A percentile compares a stretch with the other conserved stretches of the same genome.
phyloP scores from a whole-genome alignment of 2,888 invertebrate genomes.

The Volucella inflata region DNA sequence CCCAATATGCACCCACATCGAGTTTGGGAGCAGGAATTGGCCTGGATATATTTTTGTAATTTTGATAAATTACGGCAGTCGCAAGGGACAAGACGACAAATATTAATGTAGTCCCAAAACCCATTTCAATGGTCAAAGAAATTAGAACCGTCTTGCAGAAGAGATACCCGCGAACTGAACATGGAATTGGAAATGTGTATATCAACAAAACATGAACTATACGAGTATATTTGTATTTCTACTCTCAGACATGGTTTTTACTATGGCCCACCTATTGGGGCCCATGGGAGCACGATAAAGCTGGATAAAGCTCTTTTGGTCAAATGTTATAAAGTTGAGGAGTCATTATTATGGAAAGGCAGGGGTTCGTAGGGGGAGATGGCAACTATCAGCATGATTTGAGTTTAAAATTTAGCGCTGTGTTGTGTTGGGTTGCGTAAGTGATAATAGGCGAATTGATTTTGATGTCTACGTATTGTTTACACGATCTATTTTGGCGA shows the following conservation, averaged over 20 bases:
- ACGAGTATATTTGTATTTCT: slow-evolving; percentile 15
- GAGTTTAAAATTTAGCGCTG: neutral
- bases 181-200: slow-evolving; percentile 26
- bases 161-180: slow-evolving; percentile 34
- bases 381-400: slow-evolving; percentile 3
- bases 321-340: neutral
- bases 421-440: neutral
- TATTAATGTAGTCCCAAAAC: slow-evolving; percentile 77
- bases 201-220: slow-evolving; percentile 2
- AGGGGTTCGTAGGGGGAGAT: neutral
- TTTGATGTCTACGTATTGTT: neutral
- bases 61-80: slow-evolving; percentile 79
- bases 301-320: neutral
- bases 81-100: slow-evolving; percentile 78
- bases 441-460: neutral
- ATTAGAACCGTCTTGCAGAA: slow-evolving; percentile 23
- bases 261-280: neutral
- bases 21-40: slow-evolving; percentile 80
- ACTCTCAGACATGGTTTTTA: neutral
- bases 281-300: neutral
- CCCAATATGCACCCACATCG: slow-evolving; percentile 82
- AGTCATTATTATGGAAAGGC: too few species aligned
- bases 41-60: slow-evolving; percentile 78
- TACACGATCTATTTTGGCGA: too few species aligned
- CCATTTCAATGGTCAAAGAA: slow-evolving; percentile 55